Conservation (phyloP, 2,797 vertebrate genomes). For the Discoglossus pictus region DNA sequence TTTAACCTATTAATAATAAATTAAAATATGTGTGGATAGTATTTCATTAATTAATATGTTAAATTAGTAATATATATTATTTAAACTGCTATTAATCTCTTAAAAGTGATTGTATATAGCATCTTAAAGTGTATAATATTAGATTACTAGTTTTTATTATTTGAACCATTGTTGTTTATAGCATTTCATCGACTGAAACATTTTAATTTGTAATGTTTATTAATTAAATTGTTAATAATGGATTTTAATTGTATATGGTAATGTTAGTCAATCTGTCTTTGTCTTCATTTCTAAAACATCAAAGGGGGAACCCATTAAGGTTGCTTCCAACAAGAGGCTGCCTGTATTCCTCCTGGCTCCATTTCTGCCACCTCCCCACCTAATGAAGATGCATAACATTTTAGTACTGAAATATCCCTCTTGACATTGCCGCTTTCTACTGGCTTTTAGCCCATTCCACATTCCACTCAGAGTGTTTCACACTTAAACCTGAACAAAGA, state of each 20-base stretch:
- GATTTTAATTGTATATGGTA: not conserved
- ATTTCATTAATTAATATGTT: too few species aligned
- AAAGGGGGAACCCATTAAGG: conserved; percentile 27
- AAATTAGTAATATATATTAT: too few species aligned
- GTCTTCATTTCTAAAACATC: conserved; percentile 24
- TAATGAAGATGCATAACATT: conserved; percentile 46
- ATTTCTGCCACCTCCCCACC: conserved; percentile 25
- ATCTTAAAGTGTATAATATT: too few species aligned
- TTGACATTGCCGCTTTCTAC: conserved; percentile 17
- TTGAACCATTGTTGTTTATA: too few species aligned
- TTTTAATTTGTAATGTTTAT: too few species aligned
- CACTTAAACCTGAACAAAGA: conserved; percentile 41
- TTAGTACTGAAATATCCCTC: conserved; percentile 21
- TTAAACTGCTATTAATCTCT: too few species aligned
- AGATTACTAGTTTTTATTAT: too few species aligned
- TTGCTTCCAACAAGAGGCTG: not conserved
- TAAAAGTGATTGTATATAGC: too few species aligned
- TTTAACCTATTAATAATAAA: too few species aligned
- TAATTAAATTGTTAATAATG: not conserved
- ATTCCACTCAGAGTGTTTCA: conserved; percentile 19
- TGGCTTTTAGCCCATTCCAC: conserved; percentile 2
- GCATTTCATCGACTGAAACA: too few species aligned
- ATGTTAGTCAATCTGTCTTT: conserved; percentile 21
- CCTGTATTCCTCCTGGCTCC: conserved; percentile 16
- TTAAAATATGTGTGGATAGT: too few species aligned